Evolutionary conservation across 1,140 invertebrate species (phyloP), one percentile per base, ranked within the genome.

Genomic region (Lucilia sericata): DNA sequence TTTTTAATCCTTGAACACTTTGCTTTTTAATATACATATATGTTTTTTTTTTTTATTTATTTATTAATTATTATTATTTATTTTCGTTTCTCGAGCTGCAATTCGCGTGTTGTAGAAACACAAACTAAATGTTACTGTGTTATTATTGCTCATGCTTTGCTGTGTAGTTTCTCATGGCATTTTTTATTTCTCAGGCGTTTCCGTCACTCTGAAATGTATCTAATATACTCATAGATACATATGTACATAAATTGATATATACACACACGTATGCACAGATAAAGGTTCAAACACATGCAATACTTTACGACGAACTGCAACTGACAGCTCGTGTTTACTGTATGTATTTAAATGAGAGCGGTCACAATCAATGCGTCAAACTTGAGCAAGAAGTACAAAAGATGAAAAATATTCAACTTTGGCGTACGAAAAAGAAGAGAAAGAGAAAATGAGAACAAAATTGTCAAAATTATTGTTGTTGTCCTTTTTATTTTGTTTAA

Each of bases 131-230:
- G 65, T 25, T 19, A 21, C 21, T 21, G n/a, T 70, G n/a, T 70
- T 70, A 70, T 25, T 21, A 10, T 70, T 70, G n/a, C 9, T 55
- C 51, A 55, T 55, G 13, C n/a, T 70, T 70, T 70, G n/a, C n/a
- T 25, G 17, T 70, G 21, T 70, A 25, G 65, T 70, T 70, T 70
- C 65, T 70, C 65, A 25, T 70, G 7, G 19, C 65, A 70, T 70
- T 70, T 70, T 30, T 70, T 12, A 70, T 70, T 25, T 70, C 65
- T 70, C 65, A 70, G 65, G 65, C 65, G 65, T 70, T 70, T 70
- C 65, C 65, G 19, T 70, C n/a, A 12, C 21, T 70, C 21, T 70
- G n/a, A 12, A 70, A 70, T 70, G 65, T 70, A 70, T 70, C 65
- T 60, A 60, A 60, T n/a, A n/a, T 60, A 60, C 55, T 60, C 55